A percentile compares a stretch with the other conserved stretches of the same genome.
Evolutionary conservation across 2,797 vertebrate species (phyloP).

Genomic region (Balearica regulorum): DNA sequence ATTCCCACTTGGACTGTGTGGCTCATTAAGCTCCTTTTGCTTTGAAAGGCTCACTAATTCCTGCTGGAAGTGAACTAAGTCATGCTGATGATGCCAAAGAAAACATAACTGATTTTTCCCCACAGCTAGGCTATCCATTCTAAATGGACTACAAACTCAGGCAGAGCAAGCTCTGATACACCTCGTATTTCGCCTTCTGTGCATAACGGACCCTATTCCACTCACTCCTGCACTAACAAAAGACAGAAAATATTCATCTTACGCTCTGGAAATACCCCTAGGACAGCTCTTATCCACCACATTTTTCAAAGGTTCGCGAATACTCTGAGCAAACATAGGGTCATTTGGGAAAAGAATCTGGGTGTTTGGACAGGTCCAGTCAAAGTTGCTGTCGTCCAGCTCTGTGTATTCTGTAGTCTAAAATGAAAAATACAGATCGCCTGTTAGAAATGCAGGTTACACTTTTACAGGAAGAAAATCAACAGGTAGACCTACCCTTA

Average conservation of each 20-base stretch:
- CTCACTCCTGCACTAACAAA: too few relatives aligned
- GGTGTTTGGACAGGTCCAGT: conserved; percentile 97
- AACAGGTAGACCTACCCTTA: neutral
- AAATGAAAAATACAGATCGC: neutral
- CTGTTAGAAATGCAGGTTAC: neutral
- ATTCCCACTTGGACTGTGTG: neutral
- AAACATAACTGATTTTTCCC: neutral
- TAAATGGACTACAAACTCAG: neutral
- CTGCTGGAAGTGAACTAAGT: neutral
- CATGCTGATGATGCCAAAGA: neutral
- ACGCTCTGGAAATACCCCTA: conserved; percentile 83
- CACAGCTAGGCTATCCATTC: neutral
- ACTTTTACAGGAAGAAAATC: neutral
- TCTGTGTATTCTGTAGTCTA: conserved; percentile 82
- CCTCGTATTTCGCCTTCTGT: neutral
- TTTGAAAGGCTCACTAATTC: neutral
- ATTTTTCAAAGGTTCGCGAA: conserved; percentile 93
- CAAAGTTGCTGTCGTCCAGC: conserved; percentile 95
- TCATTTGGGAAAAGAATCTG: conserved; percentile 95
- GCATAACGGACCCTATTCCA: neutral
- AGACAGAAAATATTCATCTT: conserved; percentile 55
- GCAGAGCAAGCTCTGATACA: neutral
- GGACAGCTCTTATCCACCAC: conserved; percentile 97
- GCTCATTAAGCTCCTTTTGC: neutral
- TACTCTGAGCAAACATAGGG: conserved; percentile 90